These are phyloP conservation scores for Rhabdophis nuchalis DNA, from an alignment of 2,797 vertebrate genomes.

Conservation along the genomic window DNA sequence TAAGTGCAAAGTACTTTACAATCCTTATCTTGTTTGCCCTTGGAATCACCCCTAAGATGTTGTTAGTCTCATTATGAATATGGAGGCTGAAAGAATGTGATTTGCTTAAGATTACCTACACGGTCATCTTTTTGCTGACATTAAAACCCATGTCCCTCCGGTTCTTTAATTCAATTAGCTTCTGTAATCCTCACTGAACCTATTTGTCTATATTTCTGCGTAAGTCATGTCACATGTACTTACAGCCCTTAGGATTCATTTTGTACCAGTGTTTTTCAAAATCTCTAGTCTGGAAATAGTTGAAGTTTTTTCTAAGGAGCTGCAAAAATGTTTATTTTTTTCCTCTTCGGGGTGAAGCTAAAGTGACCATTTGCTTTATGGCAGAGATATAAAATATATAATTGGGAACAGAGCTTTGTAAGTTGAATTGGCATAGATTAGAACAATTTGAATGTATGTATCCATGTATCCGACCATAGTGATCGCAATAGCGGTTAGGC, in stretches of 20 bases:
- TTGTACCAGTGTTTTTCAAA: neutral
- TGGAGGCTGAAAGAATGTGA: neutral
- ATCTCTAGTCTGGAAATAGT: neutral
- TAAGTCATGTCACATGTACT: neutral
- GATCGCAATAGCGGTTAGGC: neutral
- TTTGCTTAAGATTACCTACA: neutral
- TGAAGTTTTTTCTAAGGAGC: neutral
- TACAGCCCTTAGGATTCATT: neutral
- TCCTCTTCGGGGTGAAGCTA: neutral
- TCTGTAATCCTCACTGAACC: neutral
- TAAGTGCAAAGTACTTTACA: slow-evolving; percentile 23
- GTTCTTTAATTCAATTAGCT: neutral
- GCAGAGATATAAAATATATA: neutral
- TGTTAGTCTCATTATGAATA: neutral
- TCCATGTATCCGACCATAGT: neutral
- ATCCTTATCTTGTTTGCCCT: slow-evolving; percentile 13
- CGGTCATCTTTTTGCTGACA: neutral
- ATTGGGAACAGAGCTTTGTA: neutral
- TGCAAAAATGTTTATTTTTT: neutral
- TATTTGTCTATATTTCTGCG: neutral
- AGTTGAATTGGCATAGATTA: neutral
- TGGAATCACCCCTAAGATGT: neutral
- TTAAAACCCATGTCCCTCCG: neutral
- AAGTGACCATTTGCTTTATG: neutral
- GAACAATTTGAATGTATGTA: neutral